These are phyloP conservation scores for Mormyrus iriodes DNA, from an alignment of 2,113 vertebrate genomes.

Conservation along the genomic window DNA sequence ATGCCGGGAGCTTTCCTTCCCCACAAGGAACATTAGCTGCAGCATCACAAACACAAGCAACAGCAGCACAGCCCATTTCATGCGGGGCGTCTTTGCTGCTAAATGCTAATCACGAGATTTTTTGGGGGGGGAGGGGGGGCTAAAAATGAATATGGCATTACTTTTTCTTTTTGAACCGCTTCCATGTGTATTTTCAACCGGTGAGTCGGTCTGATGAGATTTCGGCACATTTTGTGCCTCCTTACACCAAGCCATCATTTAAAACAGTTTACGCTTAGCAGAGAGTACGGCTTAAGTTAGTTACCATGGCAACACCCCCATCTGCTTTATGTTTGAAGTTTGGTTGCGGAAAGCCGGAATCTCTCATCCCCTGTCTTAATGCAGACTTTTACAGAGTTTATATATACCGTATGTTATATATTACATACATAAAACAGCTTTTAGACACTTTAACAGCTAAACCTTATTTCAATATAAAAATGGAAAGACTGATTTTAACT, in stretches of 20 bases:
- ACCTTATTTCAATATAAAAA: background rate
- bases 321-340: conserved; percentile 15
- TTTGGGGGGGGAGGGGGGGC: background rate
- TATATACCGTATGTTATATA: background rate
- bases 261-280: conserved; percentile 50
- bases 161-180: background rate
- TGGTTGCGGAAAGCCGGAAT: background rate
- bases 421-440: background rate
- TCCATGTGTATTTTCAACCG: background rate
- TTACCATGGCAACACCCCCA: conserved; percentile 52
- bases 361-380: background rate
- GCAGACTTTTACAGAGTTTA: background rate
- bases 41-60: background rate
- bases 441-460: background rate
- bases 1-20: background rate
- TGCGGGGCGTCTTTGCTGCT: background rate
- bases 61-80: background rate
- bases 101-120: background rate
- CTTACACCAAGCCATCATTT: conserved; percentile 41
- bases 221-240: conserved; percentile 24
- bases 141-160: background rate
- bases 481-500: background rate
- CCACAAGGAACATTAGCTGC: background rate
- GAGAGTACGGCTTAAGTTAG: conserved; percentile 47
- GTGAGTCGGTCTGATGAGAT: background rate